These are phyloP conservation scores for Pelosia muscerda DNA, from an alignment of 2,888 invertebrate genomes.

Conservation along the genomic window DNA sequence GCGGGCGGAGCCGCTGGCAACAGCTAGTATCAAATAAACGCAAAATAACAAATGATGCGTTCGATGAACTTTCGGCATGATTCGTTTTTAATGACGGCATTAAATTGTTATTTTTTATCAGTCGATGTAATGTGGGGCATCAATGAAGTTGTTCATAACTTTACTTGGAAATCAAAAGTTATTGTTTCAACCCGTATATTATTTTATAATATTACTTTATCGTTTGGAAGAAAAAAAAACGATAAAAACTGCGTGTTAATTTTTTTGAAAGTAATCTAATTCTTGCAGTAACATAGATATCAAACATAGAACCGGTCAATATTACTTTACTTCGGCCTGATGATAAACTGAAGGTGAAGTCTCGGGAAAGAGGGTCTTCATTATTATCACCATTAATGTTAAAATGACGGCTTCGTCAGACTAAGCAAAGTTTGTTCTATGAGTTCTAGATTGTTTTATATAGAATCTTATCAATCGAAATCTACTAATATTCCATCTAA, in stretches of 20 bases:
- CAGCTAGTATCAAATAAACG: too few relatives aligned
- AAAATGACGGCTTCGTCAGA: too few relatives aligned
- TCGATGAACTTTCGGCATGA: conserved; percentile 14
- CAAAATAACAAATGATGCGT: conserved; percentile 13
- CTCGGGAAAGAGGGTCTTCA: too few relatives aligned
- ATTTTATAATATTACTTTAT: not conserved
- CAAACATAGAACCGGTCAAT: too few relatives aligned
- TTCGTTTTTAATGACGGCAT: conserved; percentile 21
- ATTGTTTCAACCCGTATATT: not conserved
- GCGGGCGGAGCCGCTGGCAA: too few relatives aligned
- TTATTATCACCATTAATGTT: too few relatives aligned
- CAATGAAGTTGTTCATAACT: not conserved
- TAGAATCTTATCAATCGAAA: too few relatives aligned
- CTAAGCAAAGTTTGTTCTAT: too few relatives aligned
- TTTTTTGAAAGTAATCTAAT: not conserved
- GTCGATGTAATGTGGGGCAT: conserved; percentile 1
- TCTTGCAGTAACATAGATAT: not conserved
- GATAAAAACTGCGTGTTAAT: not conserved
- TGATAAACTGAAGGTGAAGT: too few relatives aligned
- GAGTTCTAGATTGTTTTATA: too few relatives aligned
- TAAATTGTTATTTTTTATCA: conserved; percentile 17
- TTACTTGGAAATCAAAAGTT: not conserved
- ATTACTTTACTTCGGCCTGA: too few relatives aligned
- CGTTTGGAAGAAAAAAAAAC: not conserved
- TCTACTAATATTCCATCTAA: too few relatives aligned